phyloP scores from a whole-genome alignment of 2,888 invertebrate genomes.

The Luperina testacea region DNA sequence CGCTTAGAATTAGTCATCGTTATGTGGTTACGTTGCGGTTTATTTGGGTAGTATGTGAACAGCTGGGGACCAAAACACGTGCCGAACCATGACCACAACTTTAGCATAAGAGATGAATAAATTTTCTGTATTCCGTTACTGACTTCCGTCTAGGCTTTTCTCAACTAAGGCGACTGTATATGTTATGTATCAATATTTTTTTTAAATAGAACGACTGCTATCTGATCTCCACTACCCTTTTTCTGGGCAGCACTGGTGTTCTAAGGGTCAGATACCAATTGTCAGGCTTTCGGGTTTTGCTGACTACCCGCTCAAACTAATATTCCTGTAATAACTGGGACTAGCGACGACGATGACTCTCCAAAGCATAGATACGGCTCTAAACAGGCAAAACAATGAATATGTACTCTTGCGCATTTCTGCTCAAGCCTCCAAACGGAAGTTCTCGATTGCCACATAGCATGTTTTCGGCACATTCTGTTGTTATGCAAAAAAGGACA shows the following conservation, averaged over 20 bases:
- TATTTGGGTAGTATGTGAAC: slow-evolving; percentile 20
- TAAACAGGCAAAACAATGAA: not conserved
- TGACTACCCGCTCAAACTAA: not conserved
- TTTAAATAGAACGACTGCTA: no score
- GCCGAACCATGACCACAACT: not conserved
- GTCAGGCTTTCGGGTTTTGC: not conserved
- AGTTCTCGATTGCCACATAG: slow-evolving; percentile 15
- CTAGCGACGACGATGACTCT: no score
- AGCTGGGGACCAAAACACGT: slow-evolving; percentile 15
- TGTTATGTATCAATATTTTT: not conserved
- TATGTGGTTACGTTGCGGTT: slow-evolving; percentile 31
- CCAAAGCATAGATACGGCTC: not conserved
- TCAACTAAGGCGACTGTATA: no score
- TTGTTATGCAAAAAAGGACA: slow-evolving; percentile 23
- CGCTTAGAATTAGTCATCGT: slow-evolving; percentile 34
- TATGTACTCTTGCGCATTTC: not conserved
- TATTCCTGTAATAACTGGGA: not conserved
- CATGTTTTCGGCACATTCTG: slow-evolving; percentile 18
- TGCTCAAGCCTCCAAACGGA: not conserved
- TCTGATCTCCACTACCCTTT: not conserved
- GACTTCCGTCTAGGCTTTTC: not conserved
- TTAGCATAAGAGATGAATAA: not conserved
- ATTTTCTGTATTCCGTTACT: not conserved
- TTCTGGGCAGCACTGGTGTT: not conserved
- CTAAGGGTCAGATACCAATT: not conserved